A percentile compares a stretch with the other conserved stretches of the same genome.
Evolutionary conservation across 1,140 invertebrate genomes (phyloP).

Genomic region (Ericerus pela): DNA sequence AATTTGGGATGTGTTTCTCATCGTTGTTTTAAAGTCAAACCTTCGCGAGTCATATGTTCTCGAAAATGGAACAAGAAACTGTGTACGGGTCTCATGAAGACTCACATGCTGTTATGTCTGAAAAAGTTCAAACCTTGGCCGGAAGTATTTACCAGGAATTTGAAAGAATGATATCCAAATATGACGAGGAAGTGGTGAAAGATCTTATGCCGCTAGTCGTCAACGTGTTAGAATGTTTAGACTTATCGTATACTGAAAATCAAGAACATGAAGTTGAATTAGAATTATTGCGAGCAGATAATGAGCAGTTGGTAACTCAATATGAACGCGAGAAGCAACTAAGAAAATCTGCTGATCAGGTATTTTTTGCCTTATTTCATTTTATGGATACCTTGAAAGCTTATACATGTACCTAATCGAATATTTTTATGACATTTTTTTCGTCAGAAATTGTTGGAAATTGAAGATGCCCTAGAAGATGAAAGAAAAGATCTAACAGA

Average conservation of each 20-base stretch:
- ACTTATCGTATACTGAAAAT: slow-evolving; percentile 90
- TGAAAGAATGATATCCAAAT: slow-evolving; percentile 91
- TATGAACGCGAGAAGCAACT: slow-evolving; percentile 97
- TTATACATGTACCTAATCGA: not conserved
- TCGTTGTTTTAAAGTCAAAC: too few species aligned
- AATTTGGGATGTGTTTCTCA: too few species aligned
- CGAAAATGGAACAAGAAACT: slow-evolving; percentile 45
- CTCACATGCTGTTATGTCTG: slow-evolving; percentile 83
- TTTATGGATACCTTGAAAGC: too few species aligned
- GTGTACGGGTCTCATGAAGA: slow-evolving; percentile 72
- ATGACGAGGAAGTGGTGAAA: slow-evolving; percentile 97
- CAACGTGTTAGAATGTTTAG: slow-evolving; percentile 91
- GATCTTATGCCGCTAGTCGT: slow-evolving; percentile 96
- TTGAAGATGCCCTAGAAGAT: slow-evolving; percentile 89
- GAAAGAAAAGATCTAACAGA: slow-evolving; percentile 80
- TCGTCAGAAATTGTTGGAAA: slow-evolving; percentile 72
- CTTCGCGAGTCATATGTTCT: too few species aligned
- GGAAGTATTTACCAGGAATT: slow-evolving; percentile 98
- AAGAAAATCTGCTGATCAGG: slow-evolving; percentile 86
- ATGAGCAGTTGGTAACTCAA: slow-evolving; percentile 95
- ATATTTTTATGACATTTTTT: slow-evolving; percentile 1
- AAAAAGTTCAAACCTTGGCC: slow-evolving; percentile 87
- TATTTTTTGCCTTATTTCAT: too few species aligned
- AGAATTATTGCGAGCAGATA: slow-evolving; percentile 92
- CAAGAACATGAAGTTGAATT: slow-evolving; percentile 96